Evolutionary conservation across 2,888 invertebrate species (phyloP).

Genomic region (Pomacea canaliculata): DNA sequence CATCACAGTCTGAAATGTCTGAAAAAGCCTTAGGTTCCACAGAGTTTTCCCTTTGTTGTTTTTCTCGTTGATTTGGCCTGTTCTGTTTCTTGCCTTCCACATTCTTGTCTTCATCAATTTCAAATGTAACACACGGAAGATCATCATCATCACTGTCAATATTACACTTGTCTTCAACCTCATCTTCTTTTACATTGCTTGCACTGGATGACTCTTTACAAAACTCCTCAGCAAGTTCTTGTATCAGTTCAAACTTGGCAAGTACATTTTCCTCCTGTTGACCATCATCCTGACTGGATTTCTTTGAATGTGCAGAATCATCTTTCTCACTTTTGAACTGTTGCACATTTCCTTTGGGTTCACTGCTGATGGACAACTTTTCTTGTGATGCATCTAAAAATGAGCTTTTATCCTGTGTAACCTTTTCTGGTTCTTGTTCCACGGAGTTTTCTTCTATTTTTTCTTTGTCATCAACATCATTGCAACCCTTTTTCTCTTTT

Average conservation of each 20-base stretch:
- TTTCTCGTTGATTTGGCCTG: conserved; percentile 31
- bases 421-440: too few species aligned
- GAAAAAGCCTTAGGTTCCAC: conserved; percentile 19
- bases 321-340: conserved; percentile 10
- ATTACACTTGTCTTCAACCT: conserved; percentile 3
- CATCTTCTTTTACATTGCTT: conserved; percentile 10
- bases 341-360: conserved; percentile 13
- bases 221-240: conserved; percentile 39
- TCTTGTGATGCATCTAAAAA: too few species aligned
- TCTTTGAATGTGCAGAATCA: not conserved
- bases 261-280: conserved; percentile 34
- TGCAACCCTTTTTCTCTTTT: too few species aligned
- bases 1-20: not conserved
- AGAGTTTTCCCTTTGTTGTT: conserved; percentile 1
- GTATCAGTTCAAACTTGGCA: conserved; percentile 36
- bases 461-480: too few species aligned
- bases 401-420: too few species aligned
- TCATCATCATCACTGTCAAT: conserved; percentile 22
- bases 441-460: too few species aligned
- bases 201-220: conserved; percentile 23
- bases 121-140: not conserved
- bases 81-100: conserved; percentile 25
- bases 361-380: not conserved
- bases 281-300: not conserved
- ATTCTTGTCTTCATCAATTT: conserved; percentile 12